These are phyloP conservation scores for Pseudoips prasinana DNA, from an alignment of 2,888 invertebrate species.

Conservation along the genomic window DNA sequence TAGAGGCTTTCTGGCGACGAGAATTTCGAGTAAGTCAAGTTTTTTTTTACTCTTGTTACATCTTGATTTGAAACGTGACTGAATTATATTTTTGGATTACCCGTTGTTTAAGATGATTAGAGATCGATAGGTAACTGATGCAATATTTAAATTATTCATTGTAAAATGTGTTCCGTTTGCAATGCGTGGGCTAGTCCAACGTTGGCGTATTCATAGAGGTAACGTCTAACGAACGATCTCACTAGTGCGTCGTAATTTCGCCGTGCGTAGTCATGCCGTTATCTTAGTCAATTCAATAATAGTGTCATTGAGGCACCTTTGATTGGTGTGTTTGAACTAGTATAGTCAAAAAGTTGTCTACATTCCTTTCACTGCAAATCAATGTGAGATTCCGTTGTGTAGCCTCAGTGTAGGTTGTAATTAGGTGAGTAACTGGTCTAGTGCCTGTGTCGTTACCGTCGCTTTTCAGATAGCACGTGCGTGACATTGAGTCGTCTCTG, in stretches of 20 bases:
- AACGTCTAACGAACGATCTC: slow-evolving; percentile 48
- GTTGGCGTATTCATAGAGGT: slow-evolving; percentile 41
- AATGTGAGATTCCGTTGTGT: slow-evolving; percentile 30
- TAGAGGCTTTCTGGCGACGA: slow-evolving; percentile 17
- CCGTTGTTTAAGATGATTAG: slow-evolving; percentile 11
- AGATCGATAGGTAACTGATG: slow-evolving; percentile 9
- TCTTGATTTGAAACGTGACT: slow-evolving; percentile 39
- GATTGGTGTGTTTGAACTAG: slow-evolving; percentile 14
- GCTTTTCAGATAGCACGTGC: slow-evolving; percentile 51
- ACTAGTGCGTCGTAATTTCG: slow-evolving; percentile 74
- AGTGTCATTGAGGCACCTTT: slow-evolving; percentile 31
- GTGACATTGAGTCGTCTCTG: slow-evolving; percentile 54
- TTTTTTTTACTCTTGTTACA: slow-evolving; percentile 49
- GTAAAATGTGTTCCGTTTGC: slow-evolving; percentile 14
- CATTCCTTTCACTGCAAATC: slow-evolving; percentile 17
- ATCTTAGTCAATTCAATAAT: slow-evolving; percentile 70
- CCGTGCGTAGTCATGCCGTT: slow-evolving; percentile 72
- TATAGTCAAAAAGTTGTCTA: slow-evolving; percentile 6
- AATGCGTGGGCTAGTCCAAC: slow-evolving; percentile 39
- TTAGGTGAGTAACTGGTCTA: slow-evolving; percentile 25
- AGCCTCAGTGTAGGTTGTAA: slow-evolving; percentile 26
- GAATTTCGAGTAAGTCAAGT: slow-evolving; percentile 49
- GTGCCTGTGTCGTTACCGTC: slow-evolving; percentile 32
- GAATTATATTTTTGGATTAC: slow-evolving; percentile 53
- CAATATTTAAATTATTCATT: slow-evolving; percentile 9